Evolutionary conservation across 1,140 invertebrate genomes (phyloP).

Genomic region (Rhyacophila brunnea): DNA sequence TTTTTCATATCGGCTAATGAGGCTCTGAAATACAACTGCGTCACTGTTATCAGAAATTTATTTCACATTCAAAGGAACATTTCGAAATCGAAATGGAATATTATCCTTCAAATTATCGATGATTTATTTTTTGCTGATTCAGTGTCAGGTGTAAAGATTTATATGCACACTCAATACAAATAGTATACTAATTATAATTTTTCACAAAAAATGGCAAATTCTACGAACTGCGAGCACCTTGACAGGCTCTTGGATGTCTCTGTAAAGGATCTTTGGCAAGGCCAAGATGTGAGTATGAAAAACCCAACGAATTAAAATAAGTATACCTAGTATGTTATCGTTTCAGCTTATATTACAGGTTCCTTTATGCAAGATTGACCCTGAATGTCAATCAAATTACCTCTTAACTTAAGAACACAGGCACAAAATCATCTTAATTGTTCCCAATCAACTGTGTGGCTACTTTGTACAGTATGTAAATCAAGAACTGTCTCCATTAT

Average conservation of each 20-base stretch:
- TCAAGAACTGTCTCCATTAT: no score
- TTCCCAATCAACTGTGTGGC: no score
- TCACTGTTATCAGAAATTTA: background rate
- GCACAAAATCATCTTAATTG: background rate
- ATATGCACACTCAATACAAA: slow-evolving; percentile 6
- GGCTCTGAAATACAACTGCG: background rate
- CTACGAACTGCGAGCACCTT: slow-evolving; percentile 44
- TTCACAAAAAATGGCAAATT: slow-evolving; percentile 5
- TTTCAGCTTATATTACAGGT: background rate
- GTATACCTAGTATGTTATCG: slow-evolving; percentile 3
- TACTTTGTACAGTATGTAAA: no score
- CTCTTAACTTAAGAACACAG: background rate
- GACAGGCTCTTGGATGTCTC: slow-evolving; percentile 46
- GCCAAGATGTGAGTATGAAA: slow-evolving; percentile 44
- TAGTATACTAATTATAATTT: background rate
- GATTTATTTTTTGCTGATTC: slow-evolving; percentile 23
- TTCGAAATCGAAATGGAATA: background rate
- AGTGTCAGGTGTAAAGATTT: slow-evolving; percentile 15
- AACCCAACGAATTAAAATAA: slow-evolving; percentile 46
- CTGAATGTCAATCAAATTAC: background rate
- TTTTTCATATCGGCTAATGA: background rate
- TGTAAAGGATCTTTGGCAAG: slow-evolving; percentile 45
- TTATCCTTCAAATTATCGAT: background rate
- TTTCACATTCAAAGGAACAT: background rate
- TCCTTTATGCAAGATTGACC: background rate